Percentiles rank a stretch among this genome's conserved stretches.
phyloP scores from a whole-genome alignment of 2,113 vertebrate genomes.

The Microcebus murinus region DNA sequence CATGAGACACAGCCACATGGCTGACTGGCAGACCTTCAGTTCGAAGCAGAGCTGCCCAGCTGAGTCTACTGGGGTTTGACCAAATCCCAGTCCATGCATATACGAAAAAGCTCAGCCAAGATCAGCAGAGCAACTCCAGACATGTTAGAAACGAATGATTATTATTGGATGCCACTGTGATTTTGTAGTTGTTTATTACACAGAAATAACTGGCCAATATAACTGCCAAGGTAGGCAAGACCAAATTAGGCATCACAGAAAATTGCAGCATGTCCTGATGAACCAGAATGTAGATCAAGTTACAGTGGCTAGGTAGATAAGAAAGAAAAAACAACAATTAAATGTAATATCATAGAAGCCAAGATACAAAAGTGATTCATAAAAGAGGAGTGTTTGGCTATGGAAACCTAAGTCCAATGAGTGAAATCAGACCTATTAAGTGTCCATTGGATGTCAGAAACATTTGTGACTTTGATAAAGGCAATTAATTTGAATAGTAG shows the following conservation, averaged over 20 bases:
- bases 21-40: neutral
- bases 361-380: neutral
- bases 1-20: neutral
- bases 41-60: neutral
- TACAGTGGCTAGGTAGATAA: neutral
- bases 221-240: neutral
- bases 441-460: neutral
- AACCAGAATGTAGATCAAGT: neutral
- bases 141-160: neutral
- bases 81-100: neutral
- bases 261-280: neutral
- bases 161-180: neutral
- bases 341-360: neutral
- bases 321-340: neutral
- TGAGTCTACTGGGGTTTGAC: neutral
- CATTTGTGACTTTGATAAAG: neutral
- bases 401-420: neutral
- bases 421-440: neutral
- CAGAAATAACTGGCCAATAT: neutral
- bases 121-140: neutral
- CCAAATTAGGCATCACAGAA: neutral
- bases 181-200: neutral
- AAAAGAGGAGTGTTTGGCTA: neutral
- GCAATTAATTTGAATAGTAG: neutral
- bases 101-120: neutral